Evolutionary conservation across 2,113 vertebrate species (phyloP).

Genomic region (Nymphicus hollandicus): DNA sequence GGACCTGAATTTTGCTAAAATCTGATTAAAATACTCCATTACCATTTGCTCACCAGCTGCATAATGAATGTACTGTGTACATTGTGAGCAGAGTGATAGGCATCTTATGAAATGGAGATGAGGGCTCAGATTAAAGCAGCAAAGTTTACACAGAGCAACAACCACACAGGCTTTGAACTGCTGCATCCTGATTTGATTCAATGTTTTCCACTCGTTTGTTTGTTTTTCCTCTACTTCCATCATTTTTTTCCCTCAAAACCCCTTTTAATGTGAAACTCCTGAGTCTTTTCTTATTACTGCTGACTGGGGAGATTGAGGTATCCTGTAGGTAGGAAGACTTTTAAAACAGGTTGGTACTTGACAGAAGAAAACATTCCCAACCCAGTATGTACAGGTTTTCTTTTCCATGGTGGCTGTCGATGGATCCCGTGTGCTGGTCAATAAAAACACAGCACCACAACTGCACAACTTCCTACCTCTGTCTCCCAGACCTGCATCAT

Average conservation of each 20-base stretch:
- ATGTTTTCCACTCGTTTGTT: neutral
- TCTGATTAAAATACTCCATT: neutral
- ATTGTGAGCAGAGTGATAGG: neutral
- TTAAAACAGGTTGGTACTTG: neutral
- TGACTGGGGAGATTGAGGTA: neutral
- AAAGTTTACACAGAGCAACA: neutral
- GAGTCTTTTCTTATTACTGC: neutral
- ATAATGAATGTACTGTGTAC: neutral
- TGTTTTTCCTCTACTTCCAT: neutral
- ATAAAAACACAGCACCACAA: neutral
- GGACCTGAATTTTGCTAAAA: neutral
- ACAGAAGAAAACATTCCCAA: neutral
- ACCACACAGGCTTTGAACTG: neutral
- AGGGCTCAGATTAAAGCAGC: neutral
- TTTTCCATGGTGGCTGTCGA: neutral
- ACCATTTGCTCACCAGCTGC: neutral
- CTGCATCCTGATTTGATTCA: neutral
- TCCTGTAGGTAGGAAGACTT: neutral
- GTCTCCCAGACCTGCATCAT: neutral
- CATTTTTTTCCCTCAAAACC: neutral
- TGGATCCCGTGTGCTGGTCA: neutral
- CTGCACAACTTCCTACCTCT: neutral
- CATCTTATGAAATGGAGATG: neutral
- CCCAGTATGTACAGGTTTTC: neutral
- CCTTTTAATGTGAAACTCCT: neutral